Percentiles rank a stretch among this genome's conserved stretches.
Evolutionary conservation across 35 echinoderm and acorn worm species (phyloP).

Genomic region (Apostichopus californicus): DNA sequence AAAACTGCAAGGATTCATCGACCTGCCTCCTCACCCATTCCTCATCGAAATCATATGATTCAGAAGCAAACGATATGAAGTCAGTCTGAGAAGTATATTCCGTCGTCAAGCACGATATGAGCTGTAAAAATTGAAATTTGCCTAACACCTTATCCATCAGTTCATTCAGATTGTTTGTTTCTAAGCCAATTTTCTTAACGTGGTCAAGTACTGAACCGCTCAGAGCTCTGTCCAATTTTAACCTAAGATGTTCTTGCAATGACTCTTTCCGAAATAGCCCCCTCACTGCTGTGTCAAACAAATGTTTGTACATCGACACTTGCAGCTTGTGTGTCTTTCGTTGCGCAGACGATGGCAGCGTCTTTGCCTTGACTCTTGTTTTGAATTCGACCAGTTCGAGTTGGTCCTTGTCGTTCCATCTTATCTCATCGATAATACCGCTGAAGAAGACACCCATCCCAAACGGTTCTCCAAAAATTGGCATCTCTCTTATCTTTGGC

Average conservation of each 20-base stretch:
- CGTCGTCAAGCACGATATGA: conserved; percentile 57
- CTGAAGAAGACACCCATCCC: conserved; percentile 49
- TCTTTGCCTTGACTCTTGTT: conserved; percentile 66
- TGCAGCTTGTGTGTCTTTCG: conserved; percentile 73
- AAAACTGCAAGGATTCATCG: conserved; percentile 64
- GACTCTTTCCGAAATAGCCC: conserved; percentile 50
- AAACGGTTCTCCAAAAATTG: conserved; percentile 75
- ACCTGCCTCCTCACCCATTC: conserved; percentile 62
- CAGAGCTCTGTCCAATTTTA: conserved; percentile 34
- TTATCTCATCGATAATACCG: conserved; percentile 83
- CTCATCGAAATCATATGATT: conserved; percentile 58
- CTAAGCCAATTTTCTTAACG: conserved; percentile 20
- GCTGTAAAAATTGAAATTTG: conserved; percentile 67
- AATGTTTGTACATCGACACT: conserved; percentile 69
- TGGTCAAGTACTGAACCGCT: conserved; percentile 58
- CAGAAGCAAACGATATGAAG: conserved; percentile 55
- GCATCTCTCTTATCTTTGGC: conserved; percentile 64
- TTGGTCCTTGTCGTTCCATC: conserved; percentile 61
- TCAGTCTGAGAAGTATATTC: conserved; percentile 72
- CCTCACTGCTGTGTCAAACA: conserved; percentile 72
- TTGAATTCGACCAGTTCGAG: conserved; percentile 88
- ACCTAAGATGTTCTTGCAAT: conserved; percentile 27
- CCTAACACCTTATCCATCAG: conserved; percentile 46
- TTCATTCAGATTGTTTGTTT: conserved; percentile 39
- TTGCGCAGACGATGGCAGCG: conserved; percentile 62